Conservation (phyloP, 2,888 invertebrate species). For the Ptycholaimellus sp. region DNA sequence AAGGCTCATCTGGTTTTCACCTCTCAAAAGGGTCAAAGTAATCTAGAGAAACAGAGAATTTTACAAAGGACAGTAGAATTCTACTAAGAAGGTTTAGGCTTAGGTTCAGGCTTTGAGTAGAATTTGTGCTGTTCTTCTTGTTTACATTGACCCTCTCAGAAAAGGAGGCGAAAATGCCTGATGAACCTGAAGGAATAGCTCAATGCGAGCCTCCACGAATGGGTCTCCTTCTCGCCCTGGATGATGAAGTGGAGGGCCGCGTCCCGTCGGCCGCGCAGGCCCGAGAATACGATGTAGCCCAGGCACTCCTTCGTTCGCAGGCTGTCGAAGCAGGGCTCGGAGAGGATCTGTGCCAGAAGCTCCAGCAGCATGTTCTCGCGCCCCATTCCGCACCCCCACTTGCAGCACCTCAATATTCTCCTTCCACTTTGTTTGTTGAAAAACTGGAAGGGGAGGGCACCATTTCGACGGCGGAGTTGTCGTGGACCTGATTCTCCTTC, state of each 20-base stretch:
- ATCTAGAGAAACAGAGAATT: too few relatives aligned
- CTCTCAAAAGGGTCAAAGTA: too few relatives aligned
- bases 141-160: not conserved
- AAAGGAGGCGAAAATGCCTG: conserved; percentile 34
- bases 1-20: conserved; percentile 4
- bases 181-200: conserved; percentile 55
- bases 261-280: conserved; percentile 54
- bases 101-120: too few relatives aligned
- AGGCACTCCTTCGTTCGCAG: conserved; percentile 50
- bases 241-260: conserved; percentile 40
- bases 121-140: too few relatives aligned
- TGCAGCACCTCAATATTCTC: conserved; percentile 42
- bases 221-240: conserved; percentile 43
- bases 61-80: too few relatives aligned
- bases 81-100: too few relatives aligned
- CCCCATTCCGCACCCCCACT: conserved; percentile 38
- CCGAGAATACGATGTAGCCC: conserved; percentile 81
- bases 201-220: conserved; percentile 62
- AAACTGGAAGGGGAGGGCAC: too few relatives aligned
- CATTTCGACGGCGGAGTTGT: conserved; percentile 57
- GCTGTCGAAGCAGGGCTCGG: conserved; percentile 69
- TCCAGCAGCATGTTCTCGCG: conserved; percentile 50
- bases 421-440: conserved; percentile 28
- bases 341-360: conserved; percentile 58
- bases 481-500: conserved; percentile 55